Evolutionary conservation across 2,888 invertebrate species (phyloP).

Genomic region (Cremastobaeus sp.): DNA sequence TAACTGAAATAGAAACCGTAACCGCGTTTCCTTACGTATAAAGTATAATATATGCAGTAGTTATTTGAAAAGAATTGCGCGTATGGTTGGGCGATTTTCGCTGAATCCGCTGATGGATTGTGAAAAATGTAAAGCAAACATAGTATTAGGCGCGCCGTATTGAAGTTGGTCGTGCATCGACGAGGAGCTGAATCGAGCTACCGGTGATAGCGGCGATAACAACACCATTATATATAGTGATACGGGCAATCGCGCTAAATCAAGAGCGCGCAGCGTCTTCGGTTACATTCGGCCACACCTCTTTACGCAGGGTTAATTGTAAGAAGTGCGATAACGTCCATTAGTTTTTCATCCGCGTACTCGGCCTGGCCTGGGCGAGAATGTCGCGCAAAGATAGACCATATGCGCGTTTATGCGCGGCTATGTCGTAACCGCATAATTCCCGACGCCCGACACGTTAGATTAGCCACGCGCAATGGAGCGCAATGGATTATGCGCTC

Average conservation of each 20-base stretch:
- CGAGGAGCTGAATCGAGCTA: slow-evolving; percentile 38
- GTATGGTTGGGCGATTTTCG: no score
- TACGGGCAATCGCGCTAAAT: slow-evolving; percentile 24
- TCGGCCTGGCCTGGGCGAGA: slow-evolving; percentile 16
- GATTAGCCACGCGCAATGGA: slow-evolving; percentile 49
- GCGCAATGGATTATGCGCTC: slow-evolving; percentile 37
- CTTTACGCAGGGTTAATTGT: slow-evolving; percentile 14
- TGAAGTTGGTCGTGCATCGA: no score
- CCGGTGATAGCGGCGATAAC: slow-evolving; percentile 40
- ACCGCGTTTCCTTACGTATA: no score
- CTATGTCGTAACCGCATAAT: slow-evolving; percentile 39
- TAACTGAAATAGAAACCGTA: no score
- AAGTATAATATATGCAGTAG: no score
- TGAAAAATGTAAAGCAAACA: no score
- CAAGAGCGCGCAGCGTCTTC: slow-evolving; percentile 24
- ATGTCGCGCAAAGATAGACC: slow-evolving; percentile 28
- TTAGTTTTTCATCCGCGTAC: slow-evolving; percentile 35
- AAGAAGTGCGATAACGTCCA: slow-evolving; percentile 40
- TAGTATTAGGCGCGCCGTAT: no score
- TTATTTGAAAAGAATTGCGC: no score
- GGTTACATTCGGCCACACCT: slow-evolving; percentile 25
- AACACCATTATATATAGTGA: slow-evolving; percentile 34
- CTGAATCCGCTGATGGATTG: no score
- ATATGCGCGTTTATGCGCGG: slow-evolving; percentile 34
- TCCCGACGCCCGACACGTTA: slow-evolving; percentile 32